Evolutionary conservation across 2,797 vertebrate species (phyloP).

Genomic region (Amphiprion clarkii): DNA sequence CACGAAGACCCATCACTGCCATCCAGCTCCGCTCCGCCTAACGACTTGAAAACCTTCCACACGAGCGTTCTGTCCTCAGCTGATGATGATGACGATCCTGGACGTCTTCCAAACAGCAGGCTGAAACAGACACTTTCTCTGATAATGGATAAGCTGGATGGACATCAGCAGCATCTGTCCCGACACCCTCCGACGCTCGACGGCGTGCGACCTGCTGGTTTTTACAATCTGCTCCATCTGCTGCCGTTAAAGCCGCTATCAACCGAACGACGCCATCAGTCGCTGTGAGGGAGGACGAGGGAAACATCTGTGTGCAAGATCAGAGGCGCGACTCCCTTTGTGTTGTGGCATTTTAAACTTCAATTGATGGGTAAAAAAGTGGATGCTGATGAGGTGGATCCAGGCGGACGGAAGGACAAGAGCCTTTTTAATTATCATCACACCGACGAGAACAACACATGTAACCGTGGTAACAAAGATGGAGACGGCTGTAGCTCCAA

Average conservation of each 20-base stretch:
- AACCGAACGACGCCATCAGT: neutral
- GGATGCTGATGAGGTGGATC: neutral
- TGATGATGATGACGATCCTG: neutral
- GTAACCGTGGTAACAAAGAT: neutral
- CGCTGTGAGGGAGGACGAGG: neutral
- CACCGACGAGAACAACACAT: neutral
- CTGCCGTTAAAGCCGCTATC: constrained; percentile 3
- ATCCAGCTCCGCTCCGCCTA: neutral
- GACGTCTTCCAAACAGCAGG: constrained; percentile 16
- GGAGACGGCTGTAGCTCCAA: neutral
- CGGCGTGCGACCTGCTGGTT: neutral
- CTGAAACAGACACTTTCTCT: neutral
- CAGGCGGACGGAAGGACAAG: no score
- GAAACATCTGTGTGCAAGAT: neutral
- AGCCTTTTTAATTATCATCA: neutral
- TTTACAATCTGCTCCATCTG: constrained; percentile 29
- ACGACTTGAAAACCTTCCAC: neutral
- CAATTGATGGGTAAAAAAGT: neutral
- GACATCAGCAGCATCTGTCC: constrained; percentile 28
- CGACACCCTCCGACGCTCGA: neutral
- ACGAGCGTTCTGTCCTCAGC: neutral
- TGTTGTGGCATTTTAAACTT: neutral
- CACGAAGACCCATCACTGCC: neutral
- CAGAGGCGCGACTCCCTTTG: neutral
- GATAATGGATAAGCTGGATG: neutral